Percentiles rank a stretch among this genome's conserved stretches.
These are phyloP conservation scores for Apantesis nais DNA, from an alignment of 2,888 invertebrate species.

Conservation along the genomic window DNA sequence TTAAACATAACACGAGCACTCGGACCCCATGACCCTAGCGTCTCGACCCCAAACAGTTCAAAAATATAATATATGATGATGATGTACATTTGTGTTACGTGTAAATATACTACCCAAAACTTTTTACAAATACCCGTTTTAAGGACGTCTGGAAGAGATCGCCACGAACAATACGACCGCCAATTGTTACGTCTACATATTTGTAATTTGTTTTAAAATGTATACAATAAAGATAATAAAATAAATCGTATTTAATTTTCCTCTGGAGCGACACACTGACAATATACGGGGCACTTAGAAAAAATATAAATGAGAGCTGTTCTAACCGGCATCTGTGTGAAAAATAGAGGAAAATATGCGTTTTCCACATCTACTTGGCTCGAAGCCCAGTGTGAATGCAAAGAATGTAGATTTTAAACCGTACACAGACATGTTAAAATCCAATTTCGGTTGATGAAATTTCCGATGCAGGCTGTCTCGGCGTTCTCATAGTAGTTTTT, in stretches of 20 bases:
- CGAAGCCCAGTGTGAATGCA: conserved; percentile 46
- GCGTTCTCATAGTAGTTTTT: conserved; percentile 41
- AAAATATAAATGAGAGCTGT: conserved; percentile 50
- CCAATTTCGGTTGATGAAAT: conserved; percentile 23
- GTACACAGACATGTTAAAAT: conserved; percentile 24
- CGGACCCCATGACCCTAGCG: too few species aligned
- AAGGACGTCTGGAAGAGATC: too few species aligned
- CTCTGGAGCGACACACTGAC: conserved; percentile 2
- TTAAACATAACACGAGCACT: too few species aligned
- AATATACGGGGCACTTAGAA: conserved; percentile 24
- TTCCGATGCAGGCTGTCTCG: conserved; percentile 16
- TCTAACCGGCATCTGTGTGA: conserved; percentile 62
- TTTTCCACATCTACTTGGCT: conserved; percentile 68
- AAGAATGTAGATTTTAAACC: conserved; percentile 19
- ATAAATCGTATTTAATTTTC: conserved; percentile 24
- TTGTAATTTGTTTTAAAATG: too few species aligned
- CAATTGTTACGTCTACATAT: too few species aligned
- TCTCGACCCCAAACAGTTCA: too few species aligned
- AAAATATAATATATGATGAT: too few species aligned
- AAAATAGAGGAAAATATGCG: conserved; percentile 70
- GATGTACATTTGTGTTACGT: too few species aligned
- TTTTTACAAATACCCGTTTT: too few species aligned
- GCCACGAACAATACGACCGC: too few species aligned
- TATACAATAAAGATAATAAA: too few species aligned
- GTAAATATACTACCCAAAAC: too few species aligned